Percentiles rank a stretch among this genome's conserved stretches.
Conservation (phyloP, 53 echinoderm and acorn worm genomes). For the Pentamera pediparva region DNA sequence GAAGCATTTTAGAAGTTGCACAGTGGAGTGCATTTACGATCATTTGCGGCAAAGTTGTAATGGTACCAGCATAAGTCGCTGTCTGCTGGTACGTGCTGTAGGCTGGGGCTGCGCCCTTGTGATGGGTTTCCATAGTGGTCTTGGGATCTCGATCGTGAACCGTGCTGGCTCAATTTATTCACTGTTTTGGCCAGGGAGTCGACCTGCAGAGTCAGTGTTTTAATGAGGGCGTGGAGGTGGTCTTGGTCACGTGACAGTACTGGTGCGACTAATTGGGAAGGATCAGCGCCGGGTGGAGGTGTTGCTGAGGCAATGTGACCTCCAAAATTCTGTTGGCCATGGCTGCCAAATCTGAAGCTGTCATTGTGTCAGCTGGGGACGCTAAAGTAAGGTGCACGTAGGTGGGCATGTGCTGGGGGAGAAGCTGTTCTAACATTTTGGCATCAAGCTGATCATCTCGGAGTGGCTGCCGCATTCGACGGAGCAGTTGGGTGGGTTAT, state of each 20-base stretch:
- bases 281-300: too few relatives aligned
- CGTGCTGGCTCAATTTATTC: too few relatives aligned
- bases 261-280: not conserved
- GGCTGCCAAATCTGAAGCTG: not conserved
- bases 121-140: not conserved
- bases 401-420: not conserved
- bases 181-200: too few relatives aligned
- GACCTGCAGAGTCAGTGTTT: too few relatives aligned
- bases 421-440: not conserved
- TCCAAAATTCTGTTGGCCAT: not conserved
- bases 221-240: too few relatives aligned
- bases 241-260: too few relatives aligned
- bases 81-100: too few relatives aligned
- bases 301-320: not conserved
- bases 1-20: too few relatives aligned
- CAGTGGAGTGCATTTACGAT: conserved; percentile 7
- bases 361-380: conserved; percentile 2
- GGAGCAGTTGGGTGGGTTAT: not conserved
- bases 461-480: not conserved
- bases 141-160: not conserved
- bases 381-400: conserved; percentile 2
- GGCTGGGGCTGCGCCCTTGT: not conserved
- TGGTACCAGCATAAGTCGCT: too few relatives aligned
- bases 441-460: not conserved
- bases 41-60: not conserved